Conservation (phyloP, 2,888 invertebrate species). For the Fragum fragum region DNA sequence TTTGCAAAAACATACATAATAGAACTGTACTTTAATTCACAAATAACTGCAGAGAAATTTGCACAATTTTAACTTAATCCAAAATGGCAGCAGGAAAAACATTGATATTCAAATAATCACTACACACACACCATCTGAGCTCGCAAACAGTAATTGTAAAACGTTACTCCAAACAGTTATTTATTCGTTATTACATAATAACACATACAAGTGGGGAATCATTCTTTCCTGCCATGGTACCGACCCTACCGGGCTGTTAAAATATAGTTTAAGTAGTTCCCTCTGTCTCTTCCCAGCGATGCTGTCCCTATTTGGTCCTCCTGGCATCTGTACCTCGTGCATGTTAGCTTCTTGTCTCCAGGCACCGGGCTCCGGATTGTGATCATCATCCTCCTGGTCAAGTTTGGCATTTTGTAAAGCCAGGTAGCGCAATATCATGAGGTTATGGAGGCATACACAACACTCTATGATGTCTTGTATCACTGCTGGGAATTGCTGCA, state of each 20-base stretch:
- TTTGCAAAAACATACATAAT: too few species aligned
- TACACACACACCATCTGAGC: too few species aligned
- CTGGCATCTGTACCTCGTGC: slow-evolving; percentile 29
- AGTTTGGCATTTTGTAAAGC: slow-evolving; percentile 35
- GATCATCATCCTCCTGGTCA: slow-evolving; percentile 13
- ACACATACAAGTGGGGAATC: slow-evolving; percentile 5
- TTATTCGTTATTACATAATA: too few species aligned
- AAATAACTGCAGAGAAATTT: too few species aligned
- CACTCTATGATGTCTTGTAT: slow-evolving; percentile 27
- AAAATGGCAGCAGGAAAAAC: too few species aligned
- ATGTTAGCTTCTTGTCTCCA: slow-evolving; percentile 36
- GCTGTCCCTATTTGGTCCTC: slow-evolving; percentile 31
- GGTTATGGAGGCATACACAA: slow-evolving; percentile 56
- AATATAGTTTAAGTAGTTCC: slow-evolving; percentile 35
- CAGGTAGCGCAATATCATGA: too few species aligned
- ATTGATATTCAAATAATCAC: too few species aligned
- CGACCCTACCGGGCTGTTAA: slow-evolving; percentile 40
- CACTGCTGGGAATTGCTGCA: too few species aligned
- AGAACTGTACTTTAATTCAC: too few species aligned
- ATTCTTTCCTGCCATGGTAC: slow-evolving; percentile 42
- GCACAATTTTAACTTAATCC: too few species aligned
- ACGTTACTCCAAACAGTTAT: too few species aligned
- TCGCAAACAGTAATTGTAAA: too few species aligned
- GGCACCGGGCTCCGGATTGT: slow-evolving; percentile 9
- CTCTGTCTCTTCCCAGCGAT: slow-evolving; percentile 34